phyloP scores from a whole-genome alignment of 2,113 vertebrate genomes.

The Bungarus multicinctus region DNA sequence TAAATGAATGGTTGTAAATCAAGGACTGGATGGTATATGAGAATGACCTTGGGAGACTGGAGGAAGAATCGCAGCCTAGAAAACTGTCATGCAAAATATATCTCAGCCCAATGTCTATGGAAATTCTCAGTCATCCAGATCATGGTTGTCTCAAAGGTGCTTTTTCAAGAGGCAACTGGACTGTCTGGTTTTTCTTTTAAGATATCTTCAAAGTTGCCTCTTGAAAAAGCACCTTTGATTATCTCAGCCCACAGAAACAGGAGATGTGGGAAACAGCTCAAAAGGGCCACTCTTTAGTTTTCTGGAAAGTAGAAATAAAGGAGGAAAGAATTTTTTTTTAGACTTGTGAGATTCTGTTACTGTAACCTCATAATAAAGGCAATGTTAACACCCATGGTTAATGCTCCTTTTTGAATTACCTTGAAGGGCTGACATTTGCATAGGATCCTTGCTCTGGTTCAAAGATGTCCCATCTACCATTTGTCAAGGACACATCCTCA shows the following conservation, averaged over 20 bases:
- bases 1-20: background rate
- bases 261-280: background rate
- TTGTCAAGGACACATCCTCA: background rate
- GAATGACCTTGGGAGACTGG: background rate
- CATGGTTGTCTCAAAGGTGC: too few species aligned
- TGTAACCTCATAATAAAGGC: background rate
- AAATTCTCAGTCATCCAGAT: too few species aligned
- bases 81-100: background rate
- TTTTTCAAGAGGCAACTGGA: too few species aligned
- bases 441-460: background rate
- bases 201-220: too few species aligned
- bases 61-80: background rate
- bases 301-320: background rate
- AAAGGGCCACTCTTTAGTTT: background rate
- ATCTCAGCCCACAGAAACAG: background rate
- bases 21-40: background rate
- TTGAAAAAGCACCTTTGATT: too few species aligned
- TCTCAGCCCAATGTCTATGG: background rate
- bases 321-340: background rate
- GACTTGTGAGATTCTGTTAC: background rate
- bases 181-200: too few species aligned
- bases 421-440: background rate
- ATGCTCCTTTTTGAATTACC: background rate
- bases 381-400: background rate
- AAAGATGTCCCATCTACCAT: background rate